Evolutionary conservation across 2,113 vertebrate genomes (phyloP), one percentile per base, ranked within the genome.

Genomic region (Saccopteryx bilineata): DNA sequence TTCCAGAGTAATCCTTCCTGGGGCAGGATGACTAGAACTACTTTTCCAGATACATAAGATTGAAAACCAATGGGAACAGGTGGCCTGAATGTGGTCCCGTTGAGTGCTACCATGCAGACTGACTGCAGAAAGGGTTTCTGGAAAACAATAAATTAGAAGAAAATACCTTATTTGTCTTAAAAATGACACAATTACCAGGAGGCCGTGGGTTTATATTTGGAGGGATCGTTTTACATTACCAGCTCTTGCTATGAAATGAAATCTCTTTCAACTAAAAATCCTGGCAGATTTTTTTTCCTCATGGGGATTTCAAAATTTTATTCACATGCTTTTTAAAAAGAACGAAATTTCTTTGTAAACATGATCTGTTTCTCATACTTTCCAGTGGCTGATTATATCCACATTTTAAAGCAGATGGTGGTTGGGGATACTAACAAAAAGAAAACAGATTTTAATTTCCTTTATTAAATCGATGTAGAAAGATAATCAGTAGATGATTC

Each of bases 391-490:
- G 89, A 93, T 87, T 60, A 81, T 50, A 96, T 81, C 91, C 95
- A 96, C 93, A 90, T 94, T 96, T 93, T 69, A 26, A 91, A 96
- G 91, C 96, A 97, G 96, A 96, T 95, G 93, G 96, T 48, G 24
- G 69, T 24, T 31, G 79, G 91, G 50, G 48, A 80, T 60, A 58
- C 90, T 93, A 94, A 93, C 93, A 74, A 54, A 97, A 96, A 96
- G 96, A 94, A 94, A 97, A 97, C 93, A 94, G 18, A 91, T 92
- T 94, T 96, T 96, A 92, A 96, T 97, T 96, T 96, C 87, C 87
- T 94, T 97, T 96, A 96, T 97, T 98, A 96, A 96, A 93, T 92
- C 0, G 31, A 93, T 79, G 88, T 90, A 93, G 89, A 88, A 92
- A 91, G 91, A 94, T 93, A 78, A 93, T 93, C 91, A 72, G 15